These are phyloP conservation scores for Teinopalpus imperialis DNA, from an alignment of 2,888 invertebrate species.

Conservation along the genomic window DNA sequence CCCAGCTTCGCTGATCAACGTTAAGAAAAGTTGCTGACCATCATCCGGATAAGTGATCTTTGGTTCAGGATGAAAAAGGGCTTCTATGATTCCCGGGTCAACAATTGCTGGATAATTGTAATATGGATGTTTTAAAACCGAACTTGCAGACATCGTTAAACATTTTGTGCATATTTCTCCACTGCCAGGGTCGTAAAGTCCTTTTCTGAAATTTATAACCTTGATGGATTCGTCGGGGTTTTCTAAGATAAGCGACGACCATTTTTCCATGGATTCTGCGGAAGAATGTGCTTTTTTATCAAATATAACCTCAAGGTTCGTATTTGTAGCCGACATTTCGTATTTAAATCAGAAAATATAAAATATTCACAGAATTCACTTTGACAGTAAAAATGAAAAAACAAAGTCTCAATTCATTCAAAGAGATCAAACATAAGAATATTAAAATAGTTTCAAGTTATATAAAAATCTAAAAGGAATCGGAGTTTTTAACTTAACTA, in stretches of 20 bases:
- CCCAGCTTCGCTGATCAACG: conserved; percentile 42
- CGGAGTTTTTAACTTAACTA: too few relatives aligned
- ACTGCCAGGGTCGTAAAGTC: conserved; percentile 36
- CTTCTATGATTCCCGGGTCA: conserved; percentile 47
- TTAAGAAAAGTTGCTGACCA: conserved; percentile 50
- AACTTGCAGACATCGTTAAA: conserved; percentile 37
- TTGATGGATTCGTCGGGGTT: conserved; percentile 30
- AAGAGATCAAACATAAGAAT: too few relatives aligned
- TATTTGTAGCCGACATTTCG: conserved; percentile 6
- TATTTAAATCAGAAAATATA: too few relatives aligned
- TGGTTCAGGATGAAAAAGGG: conserved; percentile 40
- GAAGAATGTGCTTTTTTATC: conserved; percentile 28
- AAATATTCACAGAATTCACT: conserved; percentile 2
- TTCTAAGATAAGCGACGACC: conserved; percentile 34
- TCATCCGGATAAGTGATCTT: conserved; percentile 40
- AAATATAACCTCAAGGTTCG: conserved; percentile 10
- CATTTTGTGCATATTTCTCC: conserved; percentile 41
- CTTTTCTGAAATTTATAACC: conserved; percentile 29
- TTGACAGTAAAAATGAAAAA: conserved; percentile 9
- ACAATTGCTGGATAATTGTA: conserved; percentile 41
- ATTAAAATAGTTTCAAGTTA: too few relatives aligned
- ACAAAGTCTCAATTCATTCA: too few relatives aligned
- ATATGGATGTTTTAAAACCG: conserved; percentile 36
- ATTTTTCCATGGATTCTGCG: conserved; percentile 37
- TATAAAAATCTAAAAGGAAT: too few relatives aligned